Evolutionary conservation across 2,888 invertebrate species (phyloP), one percentile per base, ranked within the genome.

Genomic region (Drosophila setosimentum): DNA sequence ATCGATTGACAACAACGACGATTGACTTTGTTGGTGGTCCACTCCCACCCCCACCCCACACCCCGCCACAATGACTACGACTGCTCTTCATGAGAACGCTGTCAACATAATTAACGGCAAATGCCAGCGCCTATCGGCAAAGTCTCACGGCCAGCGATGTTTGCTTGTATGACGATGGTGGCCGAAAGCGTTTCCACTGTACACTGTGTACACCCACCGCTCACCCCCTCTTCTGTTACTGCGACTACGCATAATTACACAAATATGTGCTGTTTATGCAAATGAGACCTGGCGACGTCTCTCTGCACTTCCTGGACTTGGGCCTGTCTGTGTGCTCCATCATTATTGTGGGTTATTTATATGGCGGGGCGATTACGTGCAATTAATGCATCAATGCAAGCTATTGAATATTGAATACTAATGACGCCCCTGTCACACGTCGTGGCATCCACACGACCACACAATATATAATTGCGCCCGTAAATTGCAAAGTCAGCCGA

Each of bases 381-480:
- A 87, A 89, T 87, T 87, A 90, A 89, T 87, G 87, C 90, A 83
- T 82, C 90, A 84, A 73, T 90, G 87, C 90, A 84, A 78, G 83
- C 79, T 89, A 83, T 83, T 70, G 83, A 88, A 82, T 82, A 89
- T 77, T 89, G 90, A 89, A 89, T 89, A 84, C 89, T 82, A 90
- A 87, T 84, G 89, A 87, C 50, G 50, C 45, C 27, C 37, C 55
- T 49, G 49, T 18, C 49, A 49, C 45, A 27, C 45, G 27, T 18
- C 18, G 55, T 67, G 82, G 76, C 76, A 66, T 82, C 66, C 76
- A 50, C 75, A 30, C 57, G 8, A 29, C 18, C 58, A 57, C 49
- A 70, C 68, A 64, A 55, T 55, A 70, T 72, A 69, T 87, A 83
- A 83, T 87, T 85, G 83, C 71, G 48, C 61, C 63, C 80, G 68